Evolutionary conservation across 2,888 invertebrate genomes (phyloP), one percentile per base, ranked within the genome.

Genomic region (Lampropteryx suffumata): DNA sequence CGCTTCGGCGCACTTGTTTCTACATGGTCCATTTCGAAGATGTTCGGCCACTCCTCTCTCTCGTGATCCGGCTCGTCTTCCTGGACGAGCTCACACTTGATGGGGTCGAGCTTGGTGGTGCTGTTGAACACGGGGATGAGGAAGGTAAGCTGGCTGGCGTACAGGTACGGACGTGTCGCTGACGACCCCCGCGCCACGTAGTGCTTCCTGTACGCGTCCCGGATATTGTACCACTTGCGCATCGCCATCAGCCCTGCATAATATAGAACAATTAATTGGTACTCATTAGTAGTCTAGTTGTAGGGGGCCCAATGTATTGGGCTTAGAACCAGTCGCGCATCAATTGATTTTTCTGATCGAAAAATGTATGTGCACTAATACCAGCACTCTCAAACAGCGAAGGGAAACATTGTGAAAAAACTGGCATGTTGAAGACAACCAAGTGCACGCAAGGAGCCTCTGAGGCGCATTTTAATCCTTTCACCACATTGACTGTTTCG

Each of bases 201-300:
- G 2, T 14, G 27, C 61, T 84, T 84, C 0, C 74, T 76, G 57
- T 68, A 73, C 2, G 72, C 50, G 37, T 63, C 63, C 24, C 65
- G 72, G 2, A 74, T 57, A 62, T 77, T 76, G 53, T 65, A 68
- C 78, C 78, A 78, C 41, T 73, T 75, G 44, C 74, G 76, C n/a
- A 59, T 68, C 35, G 73, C 59, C 11, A 57, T 5, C 2, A 39
- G 9, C 8, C 46, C 64, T 65, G 61, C n/a, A n/a, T n/a, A n/a
- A n/a, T n/a, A n/a, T n/a, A n/a, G n/a, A n/a, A n/a, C n/a, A n/a
- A n/a, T n/a, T n/a, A n/a, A n/a, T n/a, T n/a, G n/a, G n/a, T n/a
- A n/a, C n/a, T n/a, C n/a, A n/a, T n/a, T n/a, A n/a, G n/a, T n/a
- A n/a, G n/a, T n/a, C n/a, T n/a, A n/a, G n/a, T n/a, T n/a, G n/a